Evolutionary conservation across 1,140 invertebrate species (phyloP).

Genomic region (Bombus fervidus): DNA sequence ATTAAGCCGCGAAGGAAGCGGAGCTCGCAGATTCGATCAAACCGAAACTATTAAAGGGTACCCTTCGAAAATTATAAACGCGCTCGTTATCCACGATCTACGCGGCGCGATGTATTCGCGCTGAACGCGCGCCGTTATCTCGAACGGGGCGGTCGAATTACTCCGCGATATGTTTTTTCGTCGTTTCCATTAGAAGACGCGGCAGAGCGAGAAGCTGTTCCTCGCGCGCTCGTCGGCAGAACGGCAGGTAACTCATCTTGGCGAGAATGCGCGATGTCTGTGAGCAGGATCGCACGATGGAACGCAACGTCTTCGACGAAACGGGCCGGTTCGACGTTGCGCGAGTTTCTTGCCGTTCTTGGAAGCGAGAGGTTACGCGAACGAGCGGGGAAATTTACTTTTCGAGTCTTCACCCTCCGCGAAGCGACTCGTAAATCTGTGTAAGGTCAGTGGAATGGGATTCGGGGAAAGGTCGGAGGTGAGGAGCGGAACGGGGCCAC

Average conservation of each 20-base stretch:
- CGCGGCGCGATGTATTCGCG: background rate
- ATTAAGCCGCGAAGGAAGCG: conserved; percentile 47
- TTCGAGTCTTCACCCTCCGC: conserved; percentile 55
- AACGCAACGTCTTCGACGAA: background rate
- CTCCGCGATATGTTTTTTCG: conserved; percentile 18
- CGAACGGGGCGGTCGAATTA: conserved; percentile 25
- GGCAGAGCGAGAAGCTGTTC: too few relatives aligned
- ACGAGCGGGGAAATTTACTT: conserved; percentile 62
- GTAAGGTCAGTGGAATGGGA: conserved; percentile 51
- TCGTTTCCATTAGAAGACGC: background rate
- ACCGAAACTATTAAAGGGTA: conserved; percentile 53
- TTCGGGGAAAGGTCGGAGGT: conserved; percentile 48
- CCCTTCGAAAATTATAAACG: conserved; percentile 61
- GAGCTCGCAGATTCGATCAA: conserved; percentile 30
- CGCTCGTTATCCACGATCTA: conserved; percentile 39
- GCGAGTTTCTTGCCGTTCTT: background rate
- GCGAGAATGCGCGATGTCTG: too few relatives aligned
- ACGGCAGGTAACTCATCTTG: too few relatives aligned
- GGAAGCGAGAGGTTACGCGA: background rate
- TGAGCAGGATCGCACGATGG: too few relatives aligned
- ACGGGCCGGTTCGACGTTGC: background rate
- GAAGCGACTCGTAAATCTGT: conserved; percentile 65
- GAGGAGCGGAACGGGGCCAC: conserved; percentile 41
- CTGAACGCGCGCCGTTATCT: background rate
- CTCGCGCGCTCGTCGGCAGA: too few relatives aligned